These are phyloP conservation scores for Peromyscus attwateri DNA, from an alignment of 2,797 vertebrate species.

Conservation along the genomic window DNA sequence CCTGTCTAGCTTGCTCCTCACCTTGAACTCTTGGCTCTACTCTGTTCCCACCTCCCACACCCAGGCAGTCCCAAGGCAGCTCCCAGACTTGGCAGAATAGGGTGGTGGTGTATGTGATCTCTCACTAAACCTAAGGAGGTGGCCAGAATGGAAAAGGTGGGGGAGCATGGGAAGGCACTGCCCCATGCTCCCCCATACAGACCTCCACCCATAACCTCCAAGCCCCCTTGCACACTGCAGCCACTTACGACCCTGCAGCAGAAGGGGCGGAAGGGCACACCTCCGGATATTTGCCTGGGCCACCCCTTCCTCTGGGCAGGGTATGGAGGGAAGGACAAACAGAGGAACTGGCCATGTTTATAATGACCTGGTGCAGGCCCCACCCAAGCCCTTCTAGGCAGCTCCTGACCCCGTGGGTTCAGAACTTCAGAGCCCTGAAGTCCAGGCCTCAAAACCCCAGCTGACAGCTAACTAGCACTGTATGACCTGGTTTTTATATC, in stretches of 20 bases:
- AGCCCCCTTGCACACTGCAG: background rate
- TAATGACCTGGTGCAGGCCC: constrained; percentile 36
- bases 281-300: constrained; percentile 80
- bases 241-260: background rate
- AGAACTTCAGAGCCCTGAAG: background rate
- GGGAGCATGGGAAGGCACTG: too few species aligned
- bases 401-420: background rate
- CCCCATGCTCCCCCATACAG: background rate
- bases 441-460: background rate
- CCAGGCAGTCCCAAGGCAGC: background rate
- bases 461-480: background rate
- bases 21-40: background rate
- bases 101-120: background rate
- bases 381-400: constrained; percentile 45
- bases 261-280: constrained; percentile 26
- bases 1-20: background rate
- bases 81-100: background rate
- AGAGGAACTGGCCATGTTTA: constrained; percentile 84
- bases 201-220: background rate
- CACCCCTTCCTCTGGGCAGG: constrained; percentile 76
- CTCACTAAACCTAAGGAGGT: background rate
- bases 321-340: constrained; percentile 76
- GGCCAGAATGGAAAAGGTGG: background rate
- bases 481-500: background rate
- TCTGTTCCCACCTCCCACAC: background rate